phyloP scores from a whole-genome alignment of 1,140 invertebrate genomes.

The Bombus pyrosoma region DNA sequence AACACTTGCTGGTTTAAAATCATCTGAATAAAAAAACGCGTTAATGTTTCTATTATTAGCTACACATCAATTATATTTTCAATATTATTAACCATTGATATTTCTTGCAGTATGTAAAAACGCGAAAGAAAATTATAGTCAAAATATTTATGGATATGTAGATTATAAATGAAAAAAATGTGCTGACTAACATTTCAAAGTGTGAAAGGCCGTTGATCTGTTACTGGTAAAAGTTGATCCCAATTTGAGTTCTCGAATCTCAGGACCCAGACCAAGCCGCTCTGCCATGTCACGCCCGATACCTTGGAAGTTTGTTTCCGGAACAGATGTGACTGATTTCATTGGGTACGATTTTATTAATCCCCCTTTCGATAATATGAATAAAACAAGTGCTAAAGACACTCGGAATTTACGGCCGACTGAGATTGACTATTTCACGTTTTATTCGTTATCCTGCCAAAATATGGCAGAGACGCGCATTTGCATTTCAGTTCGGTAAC shows the following conservation, averaged over 20 bases:
- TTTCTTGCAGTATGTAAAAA: neutral
- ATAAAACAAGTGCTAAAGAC: neutral
- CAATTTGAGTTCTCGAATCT: slow-evolving; percentile 91
- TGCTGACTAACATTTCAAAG: slow-evolving; percentile 91
- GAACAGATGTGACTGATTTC: slow-evolving; percentile 43
- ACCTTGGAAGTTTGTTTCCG: slow-evolving; percentile 52
- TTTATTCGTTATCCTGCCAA: slow-evolving; percentile 27
- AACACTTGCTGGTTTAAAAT: slow-evolving; percentile 98
- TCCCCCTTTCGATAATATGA: neutral
- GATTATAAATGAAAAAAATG: slow-evolving; percentile 9
- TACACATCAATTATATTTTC: neutral
- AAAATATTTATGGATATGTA: neutral
- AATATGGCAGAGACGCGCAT: slow-evolving; percentile 43
- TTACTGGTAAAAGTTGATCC: slow-evolving; percentile 91
- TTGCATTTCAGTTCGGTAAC: slow-evolving; percentile 32
- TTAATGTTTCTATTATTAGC: neutral
- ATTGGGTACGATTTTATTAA: neutral
- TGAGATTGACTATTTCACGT: neutral
- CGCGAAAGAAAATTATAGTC: neutral
- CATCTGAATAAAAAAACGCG: slow-evolving; percentile 86
- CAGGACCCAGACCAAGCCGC: slow-evolving; percentile 88
- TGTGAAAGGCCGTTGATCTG: slow-evolving; percentile 90
- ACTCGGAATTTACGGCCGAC: neutral
- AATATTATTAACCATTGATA: neutral
- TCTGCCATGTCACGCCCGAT: slow-evolving; percentile 85